Conservation (phyloP, 2,888 invertebrate species). For the Acanthosoma haemorrhoidale region DNA sequence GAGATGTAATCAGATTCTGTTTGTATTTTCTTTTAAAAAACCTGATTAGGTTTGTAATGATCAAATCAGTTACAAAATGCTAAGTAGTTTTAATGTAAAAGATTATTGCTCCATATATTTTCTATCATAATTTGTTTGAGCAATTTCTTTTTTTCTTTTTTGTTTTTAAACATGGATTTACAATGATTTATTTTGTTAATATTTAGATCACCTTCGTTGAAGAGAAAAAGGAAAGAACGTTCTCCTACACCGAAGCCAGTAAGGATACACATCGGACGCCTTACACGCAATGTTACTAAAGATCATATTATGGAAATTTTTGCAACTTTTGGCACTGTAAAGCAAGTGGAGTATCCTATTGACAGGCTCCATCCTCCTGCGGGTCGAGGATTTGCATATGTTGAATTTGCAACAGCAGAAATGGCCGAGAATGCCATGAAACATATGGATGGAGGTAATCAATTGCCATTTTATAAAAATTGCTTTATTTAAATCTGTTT, state of each 20-base stretch:
- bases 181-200: no score
- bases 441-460: conserved; percentile 93
- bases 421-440: conserved; percentile 98
- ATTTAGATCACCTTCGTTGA: conserved; percentile 56
- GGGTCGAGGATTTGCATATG: conserved; percentile 90
- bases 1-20: no score
- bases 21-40: no score
- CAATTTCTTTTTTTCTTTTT: no score
- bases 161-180: no score
- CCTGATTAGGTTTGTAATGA: no score
- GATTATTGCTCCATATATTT: no score
- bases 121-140: no score
- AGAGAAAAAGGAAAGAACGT: conserved; percentile 67
- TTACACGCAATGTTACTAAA: conserved; percentile 87
- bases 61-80: no score
- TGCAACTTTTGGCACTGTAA: conserved; percentile 78
- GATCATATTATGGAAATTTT: conserved; percentile 90
- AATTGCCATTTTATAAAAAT: no score
- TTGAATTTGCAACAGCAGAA: conserved; percentile 88
- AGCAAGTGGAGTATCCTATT: conserved; percentile 80
- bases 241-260: conserved; percentile 87
- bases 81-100: no score
- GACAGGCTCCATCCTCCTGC: conserved; percentile 84
- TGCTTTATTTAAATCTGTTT: no score
- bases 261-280: conserved; percentile 87